Base-by-base conservation (phyloP, 2,113 vertebrate species). In the Cebidichthys violaceus region DNA sequence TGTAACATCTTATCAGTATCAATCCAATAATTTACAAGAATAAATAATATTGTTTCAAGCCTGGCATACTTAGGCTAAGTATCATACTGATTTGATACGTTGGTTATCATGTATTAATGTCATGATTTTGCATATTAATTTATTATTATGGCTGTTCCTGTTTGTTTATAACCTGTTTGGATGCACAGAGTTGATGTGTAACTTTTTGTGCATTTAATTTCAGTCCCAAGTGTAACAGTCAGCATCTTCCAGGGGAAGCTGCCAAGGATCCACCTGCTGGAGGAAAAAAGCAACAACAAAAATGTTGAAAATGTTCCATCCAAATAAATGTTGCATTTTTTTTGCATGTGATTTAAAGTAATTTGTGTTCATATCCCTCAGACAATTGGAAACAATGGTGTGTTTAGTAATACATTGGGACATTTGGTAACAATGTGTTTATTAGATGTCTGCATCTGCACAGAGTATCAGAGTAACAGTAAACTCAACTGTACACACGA, bases 211-310 rank as follows among this genome's bases (percentile, higher is more conserved):
- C 33, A 8, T 54, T 35, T 54, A 15, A 41, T 41, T 5, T 24
- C 22, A 37, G 33, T 39, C n/a, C 22, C 33, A 35, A 20, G 29
- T 13, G 43, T 45, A 22, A 15, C 20, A 11, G 27, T 35, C 57
- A 35, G 4, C 6, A 3, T n/a, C 41, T 9, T 22, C 9, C 43
- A 20, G 15, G 60, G 33, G 43, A 57, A 45, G 8, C 50, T 59
- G 64, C 13, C 15, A 20, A 20, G 15, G 52, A 68, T 50, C 70
- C 54, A n/a, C 52, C 70, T 74, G 52, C 70, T 74, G 78, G 70
- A 73, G 41, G 61, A 74, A 59, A 29, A 22, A 9, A 17, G 50
- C 37, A 47, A 37, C 29, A 31, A 17, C 37, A 57, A 33, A 45
- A 18, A 39, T 22, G 45, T 0, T 29, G 4, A 55, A 41, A 41